Base-by-base conservation (phyloP, 2,888 invertebrate species). In the Adelphocoris suturalis region DNA sequence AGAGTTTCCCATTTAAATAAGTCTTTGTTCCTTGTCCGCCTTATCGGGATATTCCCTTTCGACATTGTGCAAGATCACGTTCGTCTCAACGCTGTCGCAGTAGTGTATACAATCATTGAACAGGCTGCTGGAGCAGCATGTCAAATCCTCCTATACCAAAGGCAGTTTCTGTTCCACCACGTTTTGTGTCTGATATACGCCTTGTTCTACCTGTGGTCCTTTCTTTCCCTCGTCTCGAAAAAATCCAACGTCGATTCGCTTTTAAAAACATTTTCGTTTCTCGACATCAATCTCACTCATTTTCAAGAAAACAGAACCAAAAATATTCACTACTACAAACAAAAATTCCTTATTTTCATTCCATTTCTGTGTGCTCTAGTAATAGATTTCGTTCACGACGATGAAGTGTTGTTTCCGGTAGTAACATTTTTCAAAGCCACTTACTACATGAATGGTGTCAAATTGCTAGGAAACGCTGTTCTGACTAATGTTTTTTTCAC, bases 231-330 rank as follows among this genome's bases (percentile, higher is more conserved):
- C 11, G 14, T 82, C 19, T 7, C 52, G 5, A 9, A 23, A 68
- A 68, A 68, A 68, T 19, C 68, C 19, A 68, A 68, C 48, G n/a
- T 82, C 82, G 52, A 82, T 13, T 82, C 81, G 0, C 52, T 82
- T 23, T 2, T 82, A 19, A 52, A 82, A 48, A 19, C 82, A 0
- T 52, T 82, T 14, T 7, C 52, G 11, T 82, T 52, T 9, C n/a
- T 82, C 14, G 82, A 82, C 48, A 13, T 82, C 48, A 82, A 82
- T 19, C 23, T 82, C 1, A 52, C 37, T 3, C 52, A 48, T 23
- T n/a, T 52, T 23, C 82, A 82, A 52, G 14, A 5, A 46, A 37
- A 2, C 52, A 52, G 52, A 48, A 14, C 52, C n/a, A 52, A 52
- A 48, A 13, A 19, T 12, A 5, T 23, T 1, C 27, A 52, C 52